Evolutionary conservation across 2,113 vertebrate genomes (phyloP), one percentile per base, ranked within the genome.

Genomic region (Nansenia antarctica): DNA sequence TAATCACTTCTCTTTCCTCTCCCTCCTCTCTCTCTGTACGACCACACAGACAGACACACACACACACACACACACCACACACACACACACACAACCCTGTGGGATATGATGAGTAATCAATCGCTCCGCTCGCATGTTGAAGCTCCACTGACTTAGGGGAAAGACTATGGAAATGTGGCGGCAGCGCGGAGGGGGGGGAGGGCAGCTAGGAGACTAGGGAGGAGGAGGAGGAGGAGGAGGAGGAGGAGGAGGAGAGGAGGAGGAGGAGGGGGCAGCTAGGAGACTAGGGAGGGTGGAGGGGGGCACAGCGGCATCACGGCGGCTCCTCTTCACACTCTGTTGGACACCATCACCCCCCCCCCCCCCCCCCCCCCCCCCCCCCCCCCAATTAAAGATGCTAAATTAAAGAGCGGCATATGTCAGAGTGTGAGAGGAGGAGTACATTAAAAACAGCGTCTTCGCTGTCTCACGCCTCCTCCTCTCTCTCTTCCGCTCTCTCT

Each of bases 81-180:
- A n/a, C n/a, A n/a, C n/a, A n/a, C n/a, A n/a, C n/a, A n/a, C n/a
- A 78, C 39, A 34, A 69, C 39, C 32, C 53, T 11, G 63, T 74
- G 73, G 70, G 83, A 85, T 60, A 78, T 80, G 72, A 87, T 81
- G 80, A 86, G 74, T 72, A 87, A 89, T 90, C 89, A 76, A 86
- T 91, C 62, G 45, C 57, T 31, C 26, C 12, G 67, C 67, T 78
- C 53, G 30, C 69, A 72, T 74, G 77, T 63, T 70, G 69, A 77
- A 45, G 61, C 70, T 71, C 67, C 62, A 72, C 66, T 74, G 79
- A 82, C 62, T 85, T 84, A 80, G 52, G 30, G n/a, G 73, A 82
- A 69, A 79, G 62, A 65, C 62, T 66, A 53, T 78, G 66, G 60
- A 70, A 66, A 81, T 73, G 66, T 52, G 68, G 73, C 64, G 68